These are phyloP conservation scores for Alosa sapidissima DNA, from an alignment of 2,797 vertebrate species.

Conservation along the genomic window DNA sequence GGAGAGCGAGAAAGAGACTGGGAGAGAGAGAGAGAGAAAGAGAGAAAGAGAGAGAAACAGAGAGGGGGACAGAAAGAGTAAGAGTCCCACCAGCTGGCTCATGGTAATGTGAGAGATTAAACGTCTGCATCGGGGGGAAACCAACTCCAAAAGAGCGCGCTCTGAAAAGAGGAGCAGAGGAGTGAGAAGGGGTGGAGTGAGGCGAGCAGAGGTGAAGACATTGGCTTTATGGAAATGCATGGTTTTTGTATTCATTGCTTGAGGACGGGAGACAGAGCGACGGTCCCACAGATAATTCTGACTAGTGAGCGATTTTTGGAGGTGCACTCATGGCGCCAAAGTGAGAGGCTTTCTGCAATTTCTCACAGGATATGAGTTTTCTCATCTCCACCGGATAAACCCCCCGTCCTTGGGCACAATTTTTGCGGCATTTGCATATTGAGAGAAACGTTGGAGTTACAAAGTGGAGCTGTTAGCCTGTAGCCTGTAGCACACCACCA, in stretches of 20 bases:
- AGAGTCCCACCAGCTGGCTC: slow-evolving; percentile 15
- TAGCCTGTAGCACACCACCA: neutral
- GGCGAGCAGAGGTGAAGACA: slow-evolving; percentile 39
- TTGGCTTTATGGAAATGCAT: slow-evolving; percentile 44
- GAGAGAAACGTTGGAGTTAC: neutral
- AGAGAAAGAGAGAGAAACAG: slow-evolving; percentile 1
- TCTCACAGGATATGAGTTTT: slow-evolving; percentile 24
- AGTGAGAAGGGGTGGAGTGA: slow-evolving; percentile 12
- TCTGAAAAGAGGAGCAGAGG: slow-evolving; percentile 16
- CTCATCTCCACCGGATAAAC: slow-evolving; percentile 16
- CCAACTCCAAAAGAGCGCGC: slow-evolving; percentile 30
- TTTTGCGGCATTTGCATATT: slow-evolving; percentile 20
- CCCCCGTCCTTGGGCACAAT: slow-evolving; percentile 20
- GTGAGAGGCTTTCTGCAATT: slow-evolving; percentile 27
- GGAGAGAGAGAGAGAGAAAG: slow-evolving; percentile 13
- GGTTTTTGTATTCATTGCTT: slow-evolving; percentile 52
- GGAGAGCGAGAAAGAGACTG: slow-evolving; percentile 19
- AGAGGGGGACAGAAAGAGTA: neutral
- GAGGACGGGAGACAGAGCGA: slow-evolving; percentile 37
- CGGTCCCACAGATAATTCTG: slow-evolving; percentile 36
- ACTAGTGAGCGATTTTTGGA: slow-evolving; percentile 17
- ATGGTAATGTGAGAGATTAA: slow-evolving; percentile 54
- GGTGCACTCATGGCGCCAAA: slow-evolving; percentile 13
- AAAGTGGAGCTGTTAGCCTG: slow-evolving; percentile 15
- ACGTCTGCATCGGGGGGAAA: slow-evolving; percentile 33